Evolutionary conservation across 2,797 vertebrate species (phyloP).

Genomic region (Lophius americanus): DNA sequence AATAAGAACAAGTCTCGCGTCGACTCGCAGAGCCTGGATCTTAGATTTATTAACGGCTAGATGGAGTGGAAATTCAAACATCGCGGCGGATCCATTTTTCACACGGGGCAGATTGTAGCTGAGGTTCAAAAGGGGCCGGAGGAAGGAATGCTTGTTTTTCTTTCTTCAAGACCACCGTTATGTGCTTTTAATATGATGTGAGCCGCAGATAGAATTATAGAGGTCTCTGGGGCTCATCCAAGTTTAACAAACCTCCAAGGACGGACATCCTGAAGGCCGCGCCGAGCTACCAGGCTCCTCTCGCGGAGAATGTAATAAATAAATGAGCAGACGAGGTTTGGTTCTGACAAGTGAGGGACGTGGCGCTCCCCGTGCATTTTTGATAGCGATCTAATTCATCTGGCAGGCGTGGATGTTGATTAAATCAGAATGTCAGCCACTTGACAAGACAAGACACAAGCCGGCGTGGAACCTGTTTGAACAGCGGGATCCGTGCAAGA

Average conservation of each 20-base stretch:
- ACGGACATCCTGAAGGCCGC: conserved; percentile 63
- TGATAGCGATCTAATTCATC: conserved; percentile 88
- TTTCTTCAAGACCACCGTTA: conserved; percentile 59
- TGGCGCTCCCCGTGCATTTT: conserved; percentile 82
- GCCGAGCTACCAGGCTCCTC: conserved; percentile 58
- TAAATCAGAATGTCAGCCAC: conserved; percentile 87
- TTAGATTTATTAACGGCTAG: conserved; percentile 45
- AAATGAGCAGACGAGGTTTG: conserved; percentile 83
- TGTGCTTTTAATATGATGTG: conserved; percentile 65
- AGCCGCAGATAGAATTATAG: conserved; percentile 58
- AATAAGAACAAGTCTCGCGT: conserved; percentile 37
- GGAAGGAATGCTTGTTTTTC: conserved; percentile 70
- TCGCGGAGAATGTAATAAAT: conserved; percentile 77
- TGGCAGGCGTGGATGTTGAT: conserved; percentile 86
- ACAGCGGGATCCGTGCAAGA: conserved; percentile 71
- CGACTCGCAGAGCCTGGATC: conserved; percentile 11
- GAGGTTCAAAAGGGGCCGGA: conserved; percentile 21
- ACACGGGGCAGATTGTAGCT: conserved; percentile 29
- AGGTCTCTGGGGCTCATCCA: conserved; percentile 66
- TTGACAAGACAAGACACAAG: conserved; percentile 85
- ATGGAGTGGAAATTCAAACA: conserved; percentile 50
- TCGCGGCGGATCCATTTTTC: conserved; percentile 10
- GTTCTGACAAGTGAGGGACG: conserved; percentile 85
- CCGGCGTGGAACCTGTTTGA: conserved; percentile 81
- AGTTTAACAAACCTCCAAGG: conserved; percentile 67